Evolutionary conservation across 1,140 invertebrate species (phyloP).

Genomic region (Hyles euphorbiae): DNA sequence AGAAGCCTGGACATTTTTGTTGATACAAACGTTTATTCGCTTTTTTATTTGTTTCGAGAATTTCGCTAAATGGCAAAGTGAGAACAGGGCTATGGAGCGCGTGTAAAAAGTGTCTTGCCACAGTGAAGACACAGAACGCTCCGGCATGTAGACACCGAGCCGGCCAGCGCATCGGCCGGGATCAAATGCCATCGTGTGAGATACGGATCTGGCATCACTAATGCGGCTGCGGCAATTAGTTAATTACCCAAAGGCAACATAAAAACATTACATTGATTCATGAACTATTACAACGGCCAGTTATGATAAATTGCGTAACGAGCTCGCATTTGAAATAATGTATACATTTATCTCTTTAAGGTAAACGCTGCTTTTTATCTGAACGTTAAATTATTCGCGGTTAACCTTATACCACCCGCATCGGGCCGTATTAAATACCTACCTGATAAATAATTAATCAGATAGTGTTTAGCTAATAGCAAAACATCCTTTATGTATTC

Average conservation of each 20-base stretch:
- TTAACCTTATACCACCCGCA: slow-evolving; percentile 8
- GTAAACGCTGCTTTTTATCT: slow-evolving; percentile 5
- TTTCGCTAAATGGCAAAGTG: slow-evolving; percentile 50
- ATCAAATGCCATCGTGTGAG: slow-evolving; percentile 31
- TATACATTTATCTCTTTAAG: slow-evolving; percentile 6
- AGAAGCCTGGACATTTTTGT: slow-evolving; percentile 30
- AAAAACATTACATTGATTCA: slow-evolving; percentile 17
- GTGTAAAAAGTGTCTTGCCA: slow-evolving; percentile 50
- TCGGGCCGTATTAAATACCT: slow-evolving; percentile 5
- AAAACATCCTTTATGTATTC: slow-evolving; percentile 1
- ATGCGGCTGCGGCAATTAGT: slow-evolving; percentile 38
- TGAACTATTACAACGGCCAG: too few species aligned
- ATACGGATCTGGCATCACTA: slow-evolving; percentile 44
- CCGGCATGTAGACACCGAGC: slow-evolving; percentile 15
- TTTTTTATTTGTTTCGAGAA: slow-evolving; percentile 38
- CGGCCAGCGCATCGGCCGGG: slow-evolving; percentile 20
- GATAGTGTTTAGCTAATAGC: slow-evolving; percentile 7
- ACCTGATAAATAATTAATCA: slow-evolving; percentile 10
- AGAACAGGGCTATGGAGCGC: slow-evolving; percentile 53
- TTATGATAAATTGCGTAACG: too few species aligned
- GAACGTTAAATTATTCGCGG: slow-evolving; percentile 2
- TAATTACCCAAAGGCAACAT: slow-evolving; percentile 28
- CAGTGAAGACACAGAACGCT: slow-evolving; percentile 31
- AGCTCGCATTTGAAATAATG: too few species aligned
- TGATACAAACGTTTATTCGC: slow-evolving; percentile 26